phyloP scores from a whole-genome alignment of 92 coral and sea anemone genomes.

The Siderastrea radians region DNA sequence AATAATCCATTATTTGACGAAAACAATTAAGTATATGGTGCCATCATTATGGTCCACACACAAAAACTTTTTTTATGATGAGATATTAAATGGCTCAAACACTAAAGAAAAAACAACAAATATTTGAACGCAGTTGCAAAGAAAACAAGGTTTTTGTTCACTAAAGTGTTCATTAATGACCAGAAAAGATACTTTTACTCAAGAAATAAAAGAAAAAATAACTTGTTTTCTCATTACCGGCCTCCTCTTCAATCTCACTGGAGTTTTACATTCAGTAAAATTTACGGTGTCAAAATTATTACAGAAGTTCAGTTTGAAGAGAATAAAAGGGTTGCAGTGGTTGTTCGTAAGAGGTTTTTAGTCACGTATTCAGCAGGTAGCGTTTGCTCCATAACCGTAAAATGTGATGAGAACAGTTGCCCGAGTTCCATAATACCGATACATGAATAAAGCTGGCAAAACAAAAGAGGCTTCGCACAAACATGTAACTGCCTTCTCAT shows the following conservation, averaged over 20 bases:
- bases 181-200: not conserved
- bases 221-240: not conserved
- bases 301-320: not conserved
- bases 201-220: not conserved
- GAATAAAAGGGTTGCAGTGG: not conserved
- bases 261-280: not conserved
- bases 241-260: not conserved
- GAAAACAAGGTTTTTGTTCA: not conserved
- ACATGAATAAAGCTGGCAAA: not conserved
- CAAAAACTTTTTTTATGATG: not conserved
- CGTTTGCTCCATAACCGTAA: not conserved
- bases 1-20: not conserved
- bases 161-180: not conserved
- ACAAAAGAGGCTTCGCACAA: too few relatives aligned
- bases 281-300: not conserved
- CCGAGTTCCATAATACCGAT: not conserved
- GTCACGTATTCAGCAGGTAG: not conserved
- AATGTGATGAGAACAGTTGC: not conserved
- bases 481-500: not conserved
- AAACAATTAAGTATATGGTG: conserved; percentile 15
- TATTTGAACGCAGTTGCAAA: not conserved
- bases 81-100: not conserved
- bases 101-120: not conserved
- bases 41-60: not conserved
- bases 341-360: not conserved